phyloP scores from a whole-genome alignment of 2,888 invertebrate species.

The Epinotia brunnichana region DNA sequence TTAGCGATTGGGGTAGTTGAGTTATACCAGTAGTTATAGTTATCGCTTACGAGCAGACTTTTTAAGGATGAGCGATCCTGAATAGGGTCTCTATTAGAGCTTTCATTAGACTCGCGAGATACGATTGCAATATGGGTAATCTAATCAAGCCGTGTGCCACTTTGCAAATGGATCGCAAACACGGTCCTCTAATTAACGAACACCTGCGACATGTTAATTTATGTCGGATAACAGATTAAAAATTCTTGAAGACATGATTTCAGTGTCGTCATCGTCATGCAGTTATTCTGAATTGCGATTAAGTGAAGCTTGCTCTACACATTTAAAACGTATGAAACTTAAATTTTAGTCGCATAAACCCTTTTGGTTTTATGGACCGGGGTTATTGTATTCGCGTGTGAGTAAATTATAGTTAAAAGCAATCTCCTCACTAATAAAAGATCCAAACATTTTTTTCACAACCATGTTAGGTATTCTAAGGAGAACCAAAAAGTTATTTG shows the following conservation, averaged over 20 bases:
- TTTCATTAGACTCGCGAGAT: constrained; percentile 9
- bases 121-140: constrained; percentile 18
- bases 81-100: constrained; percentile 23
- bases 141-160: constrained; percentile 10
- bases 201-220: constrained; percentile 4
- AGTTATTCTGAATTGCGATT: not conserved
- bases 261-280: too few relatives aligned
- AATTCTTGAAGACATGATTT: not conserved
- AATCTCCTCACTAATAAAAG: not conserved
- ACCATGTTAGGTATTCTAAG: not conserved
- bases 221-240: not conserved
- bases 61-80: constrained; percentile 14
- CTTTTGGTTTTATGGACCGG: not conserved
- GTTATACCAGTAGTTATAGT: not conserved
- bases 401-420: not conserved
- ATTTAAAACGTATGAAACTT: not conserved
- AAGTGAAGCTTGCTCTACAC: not conserved
- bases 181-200: constrained; percentile 8
- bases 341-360: not conserved
- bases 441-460: not conserved
- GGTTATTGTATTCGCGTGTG: too few relatives aligned
- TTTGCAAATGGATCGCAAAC: constrained; percentile 8
- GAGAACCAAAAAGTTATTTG: not conserved
- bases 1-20: not conserved
- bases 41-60: constrained; percentile 15